Conservation (phyloP, 1,140 invertebrate species). For the Diachasmimorpha longicaudata region DNA sequence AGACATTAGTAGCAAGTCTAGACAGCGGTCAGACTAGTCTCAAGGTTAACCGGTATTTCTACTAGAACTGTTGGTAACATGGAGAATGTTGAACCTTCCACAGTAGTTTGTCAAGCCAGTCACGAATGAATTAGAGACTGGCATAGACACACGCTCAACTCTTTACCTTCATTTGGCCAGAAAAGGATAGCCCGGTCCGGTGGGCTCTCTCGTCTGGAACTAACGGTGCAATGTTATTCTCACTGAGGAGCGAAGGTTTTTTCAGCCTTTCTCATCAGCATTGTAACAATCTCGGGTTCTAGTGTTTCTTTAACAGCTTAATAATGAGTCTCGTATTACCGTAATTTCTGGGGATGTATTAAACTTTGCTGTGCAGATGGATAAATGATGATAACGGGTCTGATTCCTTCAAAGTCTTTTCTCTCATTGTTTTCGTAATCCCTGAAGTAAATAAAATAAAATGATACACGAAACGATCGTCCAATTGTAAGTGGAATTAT, state of each 20-base stretch:
- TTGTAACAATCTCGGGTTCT: constrained; percentile 12
- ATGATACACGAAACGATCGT: neutral
- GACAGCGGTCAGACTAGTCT: neutral
- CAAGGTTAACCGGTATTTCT: constrained; percentile 30
- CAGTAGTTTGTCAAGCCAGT: constrained; percentile 34
- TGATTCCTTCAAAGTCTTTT: neutral
- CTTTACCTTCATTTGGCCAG: neutral
- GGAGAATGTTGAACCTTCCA: constrained; percentile 21
- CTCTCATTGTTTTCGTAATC: neutral
- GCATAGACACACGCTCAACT: constrained; percentile 32
- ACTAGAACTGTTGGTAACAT: neutral
- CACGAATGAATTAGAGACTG: constrained; percentile 44
- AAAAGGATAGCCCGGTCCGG: constrained; percentile 8
- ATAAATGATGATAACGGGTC: constrained; percentile 22
- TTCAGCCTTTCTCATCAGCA: constrained; percentile 9
- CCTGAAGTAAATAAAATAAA: neutral
- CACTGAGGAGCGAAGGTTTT: neutral
- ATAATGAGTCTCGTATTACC: constrained; percentile 26
- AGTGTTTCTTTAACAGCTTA: constrained; percentile 17
- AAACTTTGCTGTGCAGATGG: constrained; percentile 1
- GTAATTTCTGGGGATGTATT: constrained; percentile 14
- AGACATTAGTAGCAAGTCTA: neutral
- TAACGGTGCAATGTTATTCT: constrained; percentile 16
- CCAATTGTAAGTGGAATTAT: neutral
- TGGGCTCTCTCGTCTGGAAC: constrained; percentile 9